Evolutionary conservation across 2,888 invertebrate species (phyloP), one percentile per base, ranked within the genome.

Genomic region (Drosophila siamana): DNA sequence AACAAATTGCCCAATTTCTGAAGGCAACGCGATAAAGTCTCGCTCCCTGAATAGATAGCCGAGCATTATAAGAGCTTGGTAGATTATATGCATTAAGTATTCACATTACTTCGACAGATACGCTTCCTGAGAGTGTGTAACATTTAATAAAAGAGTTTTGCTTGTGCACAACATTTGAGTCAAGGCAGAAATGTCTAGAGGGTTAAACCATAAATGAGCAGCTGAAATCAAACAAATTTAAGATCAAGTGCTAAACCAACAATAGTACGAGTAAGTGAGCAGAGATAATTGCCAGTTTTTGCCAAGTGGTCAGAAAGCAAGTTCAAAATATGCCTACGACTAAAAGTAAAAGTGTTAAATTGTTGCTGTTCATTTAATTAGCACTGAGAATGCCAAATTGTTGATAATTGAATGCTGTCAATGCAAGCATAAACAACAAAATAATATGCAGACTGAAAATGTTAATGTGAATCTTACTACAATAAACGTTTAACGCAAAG

Each of bases 1-100:
- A 41, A 8, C 5, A 8, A 56, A 48, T 69, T 64, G 51, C 40
- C 70, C 26, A 64, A 50, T 46, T 24, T 15, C 28, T 28, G 40
- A 30, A n/a, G 15, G 0, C 36, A 8, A 3, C 8, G n/a, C 22
- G 40, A 70, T 15, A 61, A 48, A 38, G 4, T 4, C 7, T 38
- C 24, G 13, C 6, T 36, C 16, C 11, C 8, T 22, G 2, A 28
- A 28, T 8, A n/a, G n/a, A 60, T 47, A 52, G 38, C 26, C n/a
- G 22, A 11, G 4, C n/a, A n/a, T 24, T 7, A 13, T 38, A 15
- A 13, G 4, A 5, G n/a, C 33, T 36, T 33, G 38, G 43, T 73
- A 55, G 22, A 8, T 22, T 26, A 11, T 16, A 9, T 26, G 15
- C n/a, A n/a, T 16, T 19, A n/a, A 6, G 19, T n/a, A 6, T 43